A percentile compares a stretch with the other conserved stretches of the same genome.
Evolutionary conservation across 2,797 vertebrate species (phyloP).

Genomic region (Sebastes glaucus): DNA sequence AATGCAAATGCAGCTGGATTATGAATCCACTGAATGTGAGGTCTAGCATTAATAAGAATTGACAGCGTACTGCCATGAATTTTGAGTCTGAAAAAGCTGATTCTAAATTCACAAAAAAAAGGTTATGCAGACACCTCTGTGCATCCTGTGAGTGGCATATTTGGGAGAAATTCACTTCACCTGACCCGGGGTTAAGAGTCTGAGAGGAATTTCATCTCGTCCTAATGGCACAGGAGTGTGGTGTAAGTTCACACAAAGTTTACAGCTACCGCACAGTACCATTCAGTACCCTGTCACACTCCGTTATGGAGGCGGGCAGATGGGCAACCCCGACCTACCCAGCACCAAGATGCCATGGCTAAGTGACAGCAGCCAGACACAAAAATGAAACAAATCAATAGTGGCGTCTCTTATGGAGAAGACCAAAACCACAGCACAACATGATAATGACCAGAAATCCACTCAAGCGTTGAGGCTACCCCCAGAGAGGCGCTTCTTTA

Average conservation of each 20-base stretch:
- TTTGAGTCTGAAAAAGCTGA: constrained; percentile 44
- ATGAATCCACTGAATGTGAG: constrained; percentile 36
- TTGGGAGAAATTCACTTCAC: constrained; percentile 49
- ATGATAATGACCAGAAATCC: constrained; percentile 72
- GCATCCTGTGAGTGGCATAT: constrained; percentile 35
- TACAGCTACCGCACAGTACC: constrained; percentile 35
- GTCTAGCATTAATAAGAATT: constrained; percentile 45
- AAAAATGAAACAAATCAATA: constrained; percentile 74
- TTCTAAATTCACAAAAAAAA: constrained; percentile 51
- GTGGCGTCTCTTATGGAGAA: constrained; percentile 59
- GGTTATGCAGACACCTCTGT: constrained; percentile 24
- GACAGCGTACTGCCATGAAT: constrained; percentile 24
- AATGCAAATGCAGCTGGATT: constrained; percentile 40
- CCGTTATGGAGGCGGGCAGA: constrained; percentile 39
- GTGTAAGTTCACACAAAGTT: constrained; percentile 74
- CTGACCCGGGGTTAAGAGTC: constrained; percentile 46
- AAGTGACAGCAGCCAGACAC: constrained; percentile 71
- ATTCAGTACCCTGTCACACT: constrained; percentile 44
- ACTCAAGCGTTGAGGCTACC: constrained; percentile 67
- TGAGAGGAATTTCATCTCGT: constrained; percentile 30
- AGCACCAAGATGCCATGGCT: constrained; percentile 52
- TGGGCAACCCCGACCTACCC: constrained; percentile 57
- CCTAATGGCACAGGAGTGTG: constrained; percentile 4
- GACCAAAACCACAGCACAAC: constrained; percentile 66
- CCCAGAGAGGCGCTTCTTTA: constrained; percentile 59